phyloP scores from a whole-genome alignment of 2,888 invertebrate species.

The Brachylomia viminalis region DNA sequence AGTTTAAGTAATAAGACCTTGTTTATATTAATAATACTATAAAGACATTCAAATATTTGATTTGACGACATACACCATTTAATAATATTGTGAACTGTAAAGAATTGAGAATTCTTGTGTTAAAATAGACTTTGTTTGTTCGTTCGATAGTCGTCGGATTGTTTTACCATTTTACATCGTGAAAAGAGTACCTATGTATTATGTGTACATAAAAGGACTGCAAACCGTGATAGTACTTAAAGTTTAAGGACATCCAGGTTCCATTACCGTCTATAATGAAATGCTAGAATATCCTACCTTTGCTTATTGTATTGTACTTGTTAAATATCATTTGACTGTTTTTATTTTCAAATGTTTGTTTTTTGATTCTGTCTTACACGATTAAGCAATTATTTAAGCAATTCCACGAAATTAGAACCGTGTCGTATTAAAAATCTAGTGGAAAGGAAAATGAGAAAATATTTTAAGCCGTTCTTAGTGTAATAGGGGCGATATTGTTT shows the following conservation, averaged over 20 bases:
- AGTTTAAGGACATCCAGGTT: conserved; percentile 74
- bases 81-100: conserved; percentile 33
- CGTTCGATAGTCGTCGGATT: conserved; percentile 52
- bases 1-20: conserved; percentile 72
- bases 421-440: conserved; percentile 75
- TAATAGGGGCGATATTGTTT: conserved; percentile 86
- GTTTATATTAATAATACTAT: conserved; percentile 69
- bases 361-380: conserved; percentile 58
- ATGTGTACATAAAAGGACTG: conserved; percentile 80
- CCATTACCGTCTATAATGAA: conserved; percentile 74
- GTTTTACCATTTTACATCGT: conserved; percentile 59
- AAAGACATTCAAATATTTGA: conserved; percentile 45
- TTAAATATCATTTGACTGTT: conserved; percentile 59
- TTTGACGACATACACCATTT: conserved; percentile 36
- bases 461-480: conserved; percentile 80
- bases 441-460: conserved; percentile 73
- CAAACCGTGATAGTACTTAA: conserved; percentile 87
- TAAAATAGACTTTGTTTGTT: conserved; percentile 47
- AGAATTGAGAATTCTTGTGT: conserved; percentile 69
- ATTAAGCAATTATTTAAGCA: conserved; percentile 69
- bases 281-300: conserved; percentile 76
- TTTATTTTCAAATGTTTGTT: conserved; percentile 58
- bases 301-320: conserved; percentile 64
- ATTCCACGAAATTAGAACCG: conserved; percentile 75
- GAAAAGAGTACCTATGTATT: conserved; percentile 58